Conservation (phyloP, 1,140 invertebrate species). For the Rhizoglyphus robini region DNA sequence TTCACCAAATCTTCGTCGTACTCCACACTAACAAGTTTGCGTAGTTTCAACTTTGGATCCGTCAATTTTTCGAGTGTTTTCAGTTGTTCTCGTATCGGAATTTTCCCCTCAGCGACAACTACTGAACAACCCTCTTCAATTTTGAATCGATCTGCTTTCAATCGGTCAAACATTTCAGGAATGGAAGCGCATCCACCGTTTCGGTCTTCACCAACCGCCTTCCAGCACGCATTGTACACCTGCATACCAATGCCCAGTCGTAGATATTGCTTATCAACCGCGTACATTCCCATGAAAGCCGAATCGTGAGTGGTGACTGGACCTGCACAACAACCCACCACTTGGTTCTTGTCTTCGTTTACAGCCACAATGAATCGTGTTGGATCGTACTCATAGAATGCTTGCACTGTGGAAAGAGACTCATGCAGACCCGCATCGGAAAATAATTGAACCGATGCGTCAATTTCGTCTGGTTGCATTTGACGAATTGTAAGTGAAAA, state of each 20-base stretch:
- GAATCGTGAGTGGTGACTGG: constrained; percentile 23
- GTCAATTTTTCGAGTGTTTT: neutral
- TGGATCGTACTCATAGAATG: constrained; percentile 24
- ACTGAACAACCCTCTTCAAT: neutral
- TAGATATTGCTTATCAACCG: constrained; percentile 22
- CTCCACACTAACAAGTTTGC: constrained; percentile 1
- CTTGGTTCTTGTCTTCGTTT: constrained; percentile 16
- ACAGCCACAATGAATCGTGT: constrained; percentile 25
- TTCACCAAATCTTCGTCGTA: neutral
- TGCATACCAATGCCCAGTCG: constrained; percentile 24
- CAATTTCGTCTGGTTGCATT: neutral
- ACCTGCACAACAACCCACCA: constrained; percentile 23
- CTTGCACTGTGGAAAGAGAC: constrained; percentile 19
- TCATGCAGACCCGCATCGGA: neutral
- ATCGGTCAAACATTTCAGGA: constrained; percentile 2
- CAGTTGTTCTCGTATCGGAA: neutral
- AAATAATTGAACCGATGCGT: neutral
- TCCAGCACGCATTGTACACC: constrained; percentile 17
- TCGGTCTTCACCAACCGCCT: neutral
- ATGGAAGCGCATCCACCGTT: constrained; percentile 3
- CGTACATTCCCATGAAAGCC: constrained; percentile 27
- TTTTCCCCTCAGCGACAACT: neutral
- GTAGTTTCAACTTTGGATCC: neutral
- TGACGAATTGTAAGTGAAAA: neutral
- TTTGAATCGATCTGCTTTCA: constrained; percentile 11